A percentile compares a stretch with the other conserved stretches of the same genome.
Conservation (phyloP, 1,140 invertebrate species). For the Lanistes nyassanus region DNA sequence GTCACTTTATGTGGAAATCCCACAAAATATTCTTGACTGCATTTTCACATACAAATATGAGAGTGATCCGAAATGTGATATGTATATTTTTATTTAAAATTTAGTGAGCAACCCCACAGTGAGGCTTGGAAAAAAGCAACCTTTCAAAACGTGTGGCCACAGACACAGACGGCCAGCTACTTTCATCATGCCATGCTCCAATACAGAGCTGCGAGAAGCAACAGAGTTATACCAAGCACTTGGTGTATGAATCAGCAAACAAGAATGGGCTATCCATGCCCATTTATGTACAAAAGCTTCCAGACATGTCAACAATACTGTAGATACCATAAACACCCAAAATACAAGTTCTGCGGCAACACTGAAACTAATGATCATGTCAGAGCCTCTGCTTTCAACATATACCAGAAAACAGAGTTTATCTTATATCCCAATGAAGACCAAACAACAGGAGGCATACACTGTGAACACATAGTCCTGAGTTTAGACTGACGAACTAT, state of each 20-base stretch:
- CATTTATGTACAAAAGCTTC: neutral
- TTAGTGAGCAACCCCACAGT: too few species aligned
- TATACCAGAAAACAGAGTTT: conserved; percentile 7
- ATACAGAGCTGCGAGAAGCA: too few species aligned
- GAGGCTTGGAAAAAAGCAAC: too few species aligned
- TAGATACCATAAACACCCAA: conserved; percentile 12
- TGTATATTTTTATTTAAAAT: too few species aligned
- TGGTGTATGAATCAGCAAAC: neutral
- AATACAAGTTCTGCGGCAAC: conserved; percentile 7
- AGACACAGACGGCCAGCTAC: too few species aligned
- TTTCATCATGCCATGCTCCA: too few species aligned
- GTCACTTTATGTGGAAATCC: too few species aligned
- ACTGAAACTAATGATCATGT: conserved; percentile 26
- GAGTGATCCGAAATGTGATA: too few species aligned
- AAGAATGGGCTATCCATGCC: neutral
- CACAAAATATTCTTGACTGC: too few species aligned
- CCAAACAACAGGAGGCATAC: conserved; percentile 22
- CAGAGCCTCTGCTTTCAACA: conserved; percentile 18
- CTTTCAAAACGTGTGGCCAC: too few species aligned
- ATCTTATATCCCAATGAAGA: conserved; percentile 7
- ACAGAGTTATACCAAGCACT: too few species aligned
- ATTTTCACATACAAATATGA: too few species aligned
- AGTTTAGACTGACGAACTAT: conserved; percentile 30
- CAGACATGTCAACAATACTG: conserved; percentile 19
- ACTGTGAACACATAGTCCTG: conserved; percentile 35